Evolutionary conservation across 2,113 vertebrate species (phyloP).

Genomic region (Cathartes aura): DNA sequence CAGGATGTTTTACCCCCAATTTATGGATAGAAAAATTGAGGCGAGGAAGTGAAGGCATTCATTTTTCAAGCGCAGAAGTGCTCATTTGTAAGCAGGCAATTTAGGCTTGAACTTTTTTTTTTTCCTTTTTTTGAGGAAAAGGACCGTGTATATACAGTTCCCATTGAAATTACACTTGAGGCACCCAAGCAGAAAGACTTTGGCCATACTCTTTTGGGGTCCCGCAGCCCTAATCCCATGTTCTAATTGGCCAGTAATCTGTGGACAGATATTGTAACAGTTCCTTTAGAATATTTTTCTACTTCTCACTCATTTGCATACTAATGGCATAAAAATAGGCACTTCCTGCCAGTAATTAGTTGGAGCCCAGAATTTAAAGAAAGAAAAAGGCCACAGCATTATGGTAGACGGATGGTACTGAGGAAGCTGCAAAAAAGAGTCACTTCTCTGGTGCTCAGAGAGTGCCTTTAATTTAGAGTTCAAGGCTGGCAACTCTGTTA

Average conservation of each 20-base stretch:
- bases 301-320: slow-evolving; percentile 74
- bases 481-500: slow-evolving; percentile 62
- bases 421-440: slow-evolving; percentile 71
- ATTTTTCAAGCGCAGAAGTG: slow-evolving; percentile 32
- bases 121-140: neutral
- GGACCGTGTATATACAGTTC: slow-evolving; percentile 38
- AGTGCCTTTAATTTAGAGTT: slow-evolving; percentile 67
- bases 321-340: slow-evolving; percentile 75
- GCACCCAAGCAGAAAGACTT: slow-evolving; percentile 64
- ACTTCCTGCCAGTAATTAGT: slow-evolving; percentile 76
- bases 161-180: slow-evolving; percentile 53
- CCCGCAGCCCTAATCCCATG: slow-evolving; percentile 52
- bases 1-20: slow-evolving; percentile 28
- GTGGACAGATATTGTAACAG: slow-evolving; percentile 74
- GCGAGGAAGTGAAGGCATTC: slow-evolving; percentile 41
- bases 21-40: slow-evolving; percentile 50
- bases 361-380: slow-evolving; percentile 71
- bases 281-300: slow-evolving; percentile 76
- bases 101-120: slow-evolving; percentile 12
- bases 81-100: slow-evolving; percentile 61
- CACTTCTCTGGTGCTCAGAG: slow-evolving; percentile 51
- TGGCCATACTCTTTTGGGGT: slow-evolving; percentile 60
- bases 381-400: slow-evolving; percentile 69
- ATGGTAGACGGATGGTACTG: slow-evolving; percentile 72
- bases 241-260: slow-evolving; percentile 74